These are phyloP conservation scores for Pseudochirops cupreus DNA, from an alignment of 2,797 vertebrate species.

Conservation along the genomic window DNA sequence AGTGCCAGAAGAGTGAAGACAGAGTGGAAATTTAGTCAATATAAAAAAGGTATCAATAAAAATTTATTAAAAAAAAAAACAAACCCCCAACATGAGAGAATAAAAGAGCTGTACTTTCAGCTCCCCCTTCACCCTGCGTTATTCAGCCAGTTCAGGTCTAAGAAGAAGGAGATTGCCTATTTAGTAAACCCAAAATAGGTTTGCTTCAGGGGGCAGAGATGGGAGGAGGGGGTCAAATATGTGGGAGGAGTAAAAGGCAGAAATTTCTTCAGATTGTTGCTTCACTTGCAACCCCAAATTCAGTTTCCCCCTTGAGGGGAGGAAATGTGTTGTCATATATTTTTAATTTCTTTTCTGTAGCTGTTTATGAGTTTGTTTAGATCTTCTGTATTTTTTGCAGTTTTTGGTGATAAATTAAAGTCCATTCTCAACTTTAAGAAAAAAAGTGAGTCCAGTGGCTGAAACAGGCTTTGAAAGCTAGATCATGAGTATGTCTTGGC, in stretches of 20 bases:
- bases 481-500: no score
- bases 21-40: no score
- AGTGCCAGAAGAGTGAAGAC: no score
- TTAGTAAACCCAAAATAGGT: background rate
- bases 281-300: background rate
- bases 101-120: background rate
- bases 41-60: no score
- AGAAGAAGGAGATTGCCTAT: background rate
- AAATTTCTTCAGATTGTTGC: background rate
- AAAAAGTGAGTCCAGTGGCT: no score
- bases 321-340: background rate
- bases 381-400: background rate
- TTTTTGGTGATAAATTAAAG: background rate
- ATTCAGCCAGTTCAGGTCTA: background rate
- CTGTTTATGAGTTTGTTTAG: background rate
- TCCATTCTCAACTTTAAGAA: background rate
- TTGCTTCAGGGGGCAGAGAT: background rate
- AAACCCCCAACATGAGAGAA: no score
- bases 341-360: background rate
- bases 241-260: background rate
- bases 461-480: no score
- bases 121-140: no score
- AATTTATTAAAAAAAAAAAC: no score
- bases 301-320: background rate
- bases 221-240: background rate